phyloP scores from a whole-genome alignment of 2,797 vertebrate species.

The Psittacula derbiana region DNA sequence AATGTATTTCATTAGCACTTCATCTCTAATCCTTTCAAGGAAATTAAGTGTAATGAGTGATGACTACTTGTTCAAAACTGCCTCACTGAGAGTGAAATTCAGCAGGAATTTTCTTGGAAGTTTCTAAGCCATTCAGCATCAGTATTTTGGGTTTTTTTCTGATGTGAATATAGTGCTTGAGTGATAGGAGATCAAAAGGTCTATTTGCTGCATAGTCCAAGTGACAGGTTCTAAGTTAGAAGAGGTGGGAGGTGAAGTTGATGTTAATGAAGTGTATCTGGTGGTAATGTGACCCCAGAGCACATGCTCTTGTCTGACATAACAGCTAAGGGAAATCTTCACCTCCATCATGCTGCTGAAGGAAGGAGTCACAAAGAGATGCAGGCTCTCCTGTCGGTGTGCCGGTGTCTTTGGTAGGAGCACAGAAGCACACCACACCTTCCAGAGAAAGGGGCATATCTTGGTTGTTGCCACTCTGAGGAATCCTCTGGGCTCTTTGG shows the following conservation, averaged over 20 bases:
- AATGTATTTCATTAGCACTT: not conserved
- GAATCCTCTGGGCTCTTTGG: not conserved
- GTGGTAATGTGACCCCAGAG: not conserved
- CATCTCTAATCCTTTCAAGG: not conserved
- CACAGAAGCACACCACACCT: not conserved
- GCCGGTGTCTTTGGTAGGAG: not conserved
- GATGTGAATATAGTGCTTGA: not conserved
- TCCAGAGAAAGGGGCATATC: not conserved
- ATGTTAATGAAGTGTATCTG: constrained; percentile 22
- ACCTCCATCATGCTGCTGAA: not conserved
- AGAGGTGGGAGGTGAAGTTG: constrained; percentile 1
- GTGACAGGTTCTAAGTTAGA: constrained; percentile 25
- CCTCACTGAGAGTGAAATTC: not conserved
- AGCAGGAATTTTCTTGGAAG: constrained; percentile 6
- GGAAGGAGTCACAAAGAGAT: not conserved
- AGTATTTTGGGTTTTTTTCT: not conserved
- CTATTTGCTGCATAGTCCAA: constrained; percentile 2
- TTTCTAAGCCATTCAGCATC: not conserved
- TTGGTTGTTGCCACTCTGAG: accelerated
- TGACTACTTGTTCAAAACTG: not conserved
- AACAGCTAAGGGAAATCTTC: constrained; percentile 3
- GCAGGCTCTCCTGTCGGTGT: not conserved
- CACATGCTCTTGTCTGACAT: not conserved
- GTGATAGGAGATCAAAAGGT: constrained; percentile 41
- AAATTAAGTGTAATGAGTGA: not conserved